Evolutionary conservation across 64 coral and sea anemone species (phyloP).

Genomic region (Hydrozoanthus tunicans): DNA sequence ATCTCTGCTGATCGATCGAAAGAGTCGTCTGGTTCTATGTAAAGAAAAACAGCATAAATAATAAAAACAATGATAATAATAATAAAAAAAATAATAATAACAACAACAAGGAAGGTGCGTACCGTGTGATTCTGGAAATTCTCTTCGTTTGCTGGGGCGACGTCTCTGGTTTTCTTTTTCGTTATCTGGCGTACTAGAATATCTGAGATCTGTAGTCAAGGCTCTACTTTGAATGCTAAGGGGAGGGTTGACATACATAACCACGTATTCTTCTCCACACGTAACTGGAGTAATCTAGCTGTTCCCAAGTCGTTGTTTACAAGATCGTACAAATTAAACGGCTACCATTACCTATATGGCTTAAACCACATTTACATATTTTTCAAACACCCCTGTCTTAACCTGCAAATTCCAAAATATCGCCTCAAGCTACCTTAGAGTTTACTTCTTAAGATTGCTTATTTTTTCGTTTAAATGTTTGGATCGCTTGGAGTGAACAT

Average conservation of each 20-base stretch:
- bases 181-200: conserved; percentile 92
- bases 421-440: too few relatives aligned
- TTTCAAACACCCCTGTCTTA: too few relatives aligned
- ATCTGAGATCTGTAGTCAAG: conserved; percentile 72
- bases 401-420: too few relatives aligned
- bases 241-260: background rate
- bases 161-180: conserved; percentile 35
- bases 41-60: background rate
- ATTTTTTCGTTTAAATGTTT: too few relatives aligned
- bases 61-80: background rate
- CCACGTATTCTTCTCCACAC: background rate
- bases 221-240: background rate
- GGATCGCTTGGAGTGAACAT: too few relatives aligned
- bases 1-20: conserved; percentile 90
- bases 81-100: background rate
- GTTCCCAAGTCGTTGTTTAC: background rate
- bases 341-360: too few relatives aligned
- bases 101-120: background rate
- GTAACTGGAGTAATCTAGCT: background rate
- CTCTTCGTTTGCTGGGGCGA: conserved; percentile 6
- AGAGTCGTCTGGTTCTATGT: conserved; percentile 75
- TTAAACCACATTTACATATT: too few relatives aligned
- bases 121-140: conserved; percentile 22
- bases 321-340: background rate
- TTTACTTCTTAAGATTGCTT: too few relatives aligned